A percentile compares a stretch with the other conserved stretches of the same genome.
Evolutionary conservation across 2,888 invertebrate species (phyloP).

Genomic region (Strigamia crassipes): DNA sequence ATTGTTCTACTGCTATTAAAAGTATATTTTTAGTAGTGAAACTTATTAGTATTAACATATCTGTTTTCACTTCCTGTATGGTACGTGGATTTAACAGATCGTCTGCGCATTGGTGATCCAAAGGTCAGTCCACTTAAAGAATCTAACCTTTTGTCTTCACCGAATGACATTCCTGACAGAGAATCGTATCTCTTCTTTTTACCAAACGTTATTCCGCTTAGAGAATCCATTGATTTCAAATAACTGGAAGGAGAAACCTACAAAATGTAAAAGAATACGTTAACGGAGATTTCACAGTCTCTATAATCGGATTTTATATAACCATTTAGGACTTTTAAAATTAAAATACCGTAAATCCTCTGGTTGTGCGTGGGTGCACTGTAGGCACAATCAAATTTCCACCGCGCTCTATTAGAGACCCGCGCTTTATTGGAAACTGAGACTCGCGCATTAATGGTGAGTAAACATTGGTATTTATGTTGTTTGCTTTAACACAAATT

Average conservation of each 20-base stretch:
- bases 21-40: neutral
- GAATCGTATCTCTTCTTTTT: conserved; percentile 22
- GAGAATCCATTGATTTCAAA: conserved; percentile 22
- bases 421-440: too few relatives aligned
- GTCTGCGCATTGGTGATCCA: conserved; percentile 10
- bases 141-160: conserved; percentile 29
- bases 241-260: neutral
- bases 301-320: too few relatives aligned
- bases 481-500: too few relatives aligned
- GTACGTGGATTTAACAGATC: neutral
- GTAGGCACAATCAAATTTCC: too few relatives aligned
- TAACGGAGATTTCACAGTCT: too few relatives aligned
- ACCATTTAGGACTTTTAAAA: too few relatives aligned
- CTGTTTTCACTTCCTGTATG: neutral
- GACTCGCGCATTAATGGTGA: too few relatives aligned
- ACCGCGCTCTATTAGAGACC: too few relatives aligned
- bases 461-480: too few relatives aligned
- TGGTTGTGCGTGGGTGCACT: too few relatives aligned
- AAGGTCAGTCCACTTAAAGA: conserved; percentile 10
- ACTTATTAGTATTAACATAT: neutral
- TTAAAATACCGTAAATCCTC: too few relatives aligned
- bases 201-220: conserved; percentile 18
- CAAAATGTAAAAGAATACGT: neutral
- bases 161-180: neutral
- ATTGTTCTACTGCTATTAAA: conserved; percentile 1